Percentiles rank a stretch among this genome's conserved stretches.
Conservation (phyloP, 2,797 vertebrate species). For the Rousettus madagascariensis region DNA sequence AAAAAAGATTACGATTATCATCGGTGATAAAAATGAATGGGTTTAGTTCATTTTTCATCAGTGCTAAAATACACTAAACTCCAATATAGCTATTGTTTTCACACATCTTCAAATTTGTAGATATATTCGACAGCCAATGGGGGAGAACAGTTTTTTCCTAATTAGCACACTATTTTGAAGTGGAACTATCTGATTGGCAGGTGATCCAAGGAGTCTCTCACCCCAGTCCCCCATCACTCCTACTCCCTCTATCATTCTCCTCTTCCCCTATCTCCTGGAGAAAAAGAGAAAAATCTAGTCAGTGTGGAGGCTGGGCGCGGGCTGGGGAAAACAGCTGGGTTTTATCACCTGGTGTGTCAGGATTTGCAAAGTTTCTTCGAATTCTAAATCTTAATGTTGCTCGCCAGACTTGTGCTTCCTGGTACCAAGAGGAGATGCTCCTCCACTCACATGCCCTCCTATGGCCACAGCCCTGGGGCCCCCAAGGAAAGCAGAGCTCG, state of each 20-base stretch:
- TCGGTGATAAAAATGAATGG: conserved; percentile 5
- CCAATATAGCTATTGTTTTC: background rate
- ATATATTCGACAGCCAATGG: background rate
- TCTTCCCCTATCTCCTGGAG: background rate
- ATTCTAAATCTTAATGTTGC: conserved; percentile 70
- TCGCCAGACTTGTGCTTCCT: conserved; percentile 75
- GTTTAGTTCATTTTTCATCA: background rate
- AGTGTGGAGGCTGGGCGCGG: too few species aligned
- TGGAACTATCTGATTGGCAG: conserved; percentile 36
- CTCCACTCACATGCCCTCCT: background rate
- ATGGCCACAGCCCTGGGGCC: background rate
- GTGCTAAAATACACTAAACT: background rate
- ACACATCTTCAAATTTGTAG: background rate
- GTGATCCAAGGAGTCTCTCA: background rate
- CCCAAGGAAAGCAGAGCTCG: background rate
- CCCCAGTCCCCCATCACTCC: background rate
- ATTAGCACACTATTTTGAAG: conserved; percentile 52
- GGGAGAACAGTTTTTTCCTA: conserved; percentile 4
- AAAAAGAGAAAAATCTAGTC: background rate
- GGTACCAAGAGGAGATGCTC: conserved; percentile 63
- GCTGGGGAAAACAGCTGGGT: conserved; percentile 40
- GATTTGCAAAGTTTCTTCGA: conserved; percentile 46
- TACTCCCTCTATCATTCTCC: background rate
- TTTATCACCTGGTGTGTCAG: conserved; percentile 44
- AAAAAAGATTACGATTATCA: background rate